Conservation (phyloP, 2,888 invertebrate genomes). For the Crocallis elinguaria region DNA sequence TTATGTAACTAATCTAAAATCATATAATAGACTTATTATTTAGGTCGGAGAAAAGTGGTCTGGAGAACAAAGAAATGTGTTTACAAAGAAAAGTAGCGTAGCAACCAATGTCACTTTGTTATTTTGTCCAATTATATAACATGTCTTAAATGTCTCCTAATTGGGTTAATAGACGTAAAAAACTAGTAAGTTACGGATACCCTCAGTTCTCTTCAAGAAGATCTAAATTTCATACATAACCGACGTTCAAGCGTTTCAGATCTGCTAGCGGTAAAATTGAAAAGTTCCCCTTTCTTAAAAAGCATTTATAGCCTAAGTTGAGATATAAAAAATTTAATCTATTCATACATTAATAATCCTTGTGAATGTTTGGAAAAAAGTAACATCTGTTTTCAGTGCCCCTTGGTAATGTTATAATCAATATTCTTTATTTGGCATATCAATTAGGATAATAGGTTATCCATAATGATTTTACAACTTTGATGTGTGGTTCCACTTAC, state of each 20-base stretch:
- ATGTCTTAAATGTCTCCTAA: constrained; percentile 13
- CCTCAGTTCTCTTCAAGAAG: background rate
- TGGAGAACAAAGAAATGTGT: constrained; percentile 67
- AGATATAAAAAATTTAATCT: no score
- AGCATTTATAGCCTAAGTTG: no score
- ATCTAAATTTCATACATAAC: background rate
- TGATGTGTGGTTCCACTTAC: constrained; percentile 1
- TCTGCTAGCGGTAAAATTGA: constrained; percentile 10
- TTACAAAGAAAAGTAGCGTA: constrained; percentile 76
- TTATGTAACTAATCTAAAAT: constrained; percentile 22
- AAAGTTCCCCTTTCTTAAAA: background rate
- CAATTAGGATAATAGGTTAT: constrained; percentile 25
- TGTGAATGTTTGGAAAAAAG: background rate
- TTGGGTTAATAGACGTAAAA: background rate
- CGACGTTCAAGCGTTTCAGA: background rate
- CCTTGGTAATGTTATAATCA: background rate
- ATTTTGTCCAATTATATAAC: constrained; percentile 56
- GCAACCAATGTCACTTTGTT: constrained; percentile 61
- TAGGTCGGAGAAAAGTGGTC: constrained; percentile 47
- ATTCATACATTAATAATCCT: no score
- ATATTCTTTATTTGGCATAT: constrained; percentile 6
- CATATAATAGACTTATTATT: constrained; percentile 24
- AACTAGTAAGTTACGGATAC: constrained; percentile 1
- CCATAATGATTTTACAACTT: constrained; percentile 18
- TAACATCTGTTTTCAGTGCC: background rate